A percentile compares a stretch with the other conserved stretches of the same genome.
phyloP scores from a whole-genome alignment of 1,140 invertebrate genomes.

The Pomacea maculata region DNA sequence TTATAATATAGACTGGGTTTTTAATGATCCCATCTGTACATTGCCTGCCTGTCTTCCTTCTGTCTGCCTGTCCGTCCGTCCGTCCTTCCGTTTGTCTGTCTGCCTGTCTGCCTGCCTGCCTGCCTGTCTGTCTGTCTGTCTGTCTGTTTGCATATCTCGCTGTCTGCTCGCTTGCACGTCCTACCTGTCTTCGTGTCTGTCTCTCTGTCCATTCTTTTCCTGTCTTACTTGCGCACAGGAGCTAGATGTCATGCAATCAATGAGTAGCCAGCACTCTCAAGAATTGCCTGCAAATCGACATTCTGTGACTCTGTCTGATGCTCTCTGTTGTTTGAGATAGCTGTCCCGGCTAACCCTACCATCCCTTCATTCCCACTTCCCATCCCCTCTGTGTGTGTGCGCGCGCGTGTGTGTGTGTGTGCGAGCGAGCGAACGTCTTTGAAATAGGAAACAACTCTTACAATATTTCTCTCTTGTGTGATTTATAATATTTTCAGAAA shows the following conservation, averaged over 20 bases:
- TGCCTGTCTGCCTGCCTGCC: not conserved
- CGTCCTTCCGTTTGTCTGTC: too few relatives aligned
- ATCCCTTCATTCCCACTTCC: too few relatives aligned
- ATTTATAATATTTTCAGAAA: too few relatives aligned
- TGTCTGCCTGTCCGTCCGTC: not conserved
- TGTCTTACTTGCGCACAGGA: not conserved
- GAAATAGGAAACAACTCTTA: too few relatives aligned
- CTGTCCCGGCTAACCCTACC: too few relatives aligned
- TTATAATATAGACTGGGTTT: too few relatives aligned
- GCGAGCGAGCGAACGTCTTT: too few relatives aligned
- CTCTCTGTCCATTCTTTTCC: not conserved
- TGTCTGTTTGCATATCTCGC: not conserved
- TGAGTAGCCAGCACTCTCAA: not conserved
- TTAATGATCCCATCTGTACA: too few relatives aligned
- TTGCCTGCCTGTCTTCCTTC: slow-evolving; percentile 2
- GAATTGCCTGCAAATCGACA: not conserved
- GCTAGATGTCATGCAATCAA: not conserved
- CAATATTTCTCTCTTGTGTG: too few relatives aligned
- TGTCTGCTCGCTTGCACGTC: not conserved
- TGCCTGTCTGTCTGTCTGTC: not conserved
- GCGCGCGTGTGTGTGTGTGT: too few relatives aligned
- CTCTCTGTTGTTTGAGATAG: not conserved
- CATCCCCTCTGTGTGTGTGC: not conserved
- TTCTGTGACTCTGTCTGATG: too few relatives aligned
- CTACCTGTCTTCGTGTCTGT: not conserved